These are phyloP conservation scores for Petaurus breviceps DNA, from an alignment of 2,113 vertebrate genomes.

Conservation along the genomic window DNA sequence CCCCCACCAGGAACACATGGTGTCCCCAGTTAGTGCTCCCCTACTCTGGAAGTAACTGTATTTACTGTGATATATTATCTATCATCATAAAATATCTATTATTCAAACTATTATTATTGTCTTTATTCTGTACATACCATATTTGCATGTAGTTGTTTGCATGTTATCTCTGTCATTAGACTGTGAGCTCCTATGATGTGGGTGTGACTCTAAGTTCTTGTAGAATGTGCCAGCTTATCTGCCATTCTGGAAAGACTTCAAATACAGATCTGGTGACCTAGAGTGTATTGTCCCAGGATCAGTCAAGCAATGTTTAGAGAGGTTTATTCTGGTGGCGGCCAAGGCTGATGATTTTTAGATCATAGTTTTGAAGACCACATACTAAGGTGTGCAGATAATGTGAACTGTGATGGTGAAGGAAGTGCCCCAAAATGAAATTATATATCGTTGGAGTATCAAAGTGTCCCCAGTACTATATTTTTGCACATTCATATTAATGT, in stretches of 20 bases:
- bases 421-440: background rate
- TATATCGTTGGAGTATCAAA: background rate
- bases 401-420: background rate
- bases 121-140: background rate
- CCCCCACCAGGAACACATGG: background rate
- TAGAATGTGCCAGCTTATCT: background rate
- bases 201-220: background rate
- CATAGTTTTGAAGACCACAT: background rate
- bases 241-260: background rate
- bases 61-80: too few relatives aligned
- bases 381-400: background rate
- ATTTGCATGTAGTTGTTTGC: background rate
- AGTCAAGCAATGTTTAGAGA: background rate
- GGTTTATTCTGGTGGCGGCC: background rate
- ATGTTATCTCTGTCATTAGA: background rate
- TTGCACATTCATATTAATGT: background rate
- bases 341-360: background rate
- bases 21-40: background rate
- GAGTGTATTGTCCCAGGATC: background rate
- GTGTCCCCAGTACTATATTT: background rate
- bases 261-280: background rate
- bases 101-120: background rate
- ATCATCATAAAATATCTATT: background rate
- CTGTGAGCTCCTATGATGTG: background rate
- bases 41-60: too few relatives aligned